These are phyloP conservation scores for Lepidurus arcticus DNA, from an alignment of 1,140 invertebrate species.

Conservation along the genomic window DNA sequence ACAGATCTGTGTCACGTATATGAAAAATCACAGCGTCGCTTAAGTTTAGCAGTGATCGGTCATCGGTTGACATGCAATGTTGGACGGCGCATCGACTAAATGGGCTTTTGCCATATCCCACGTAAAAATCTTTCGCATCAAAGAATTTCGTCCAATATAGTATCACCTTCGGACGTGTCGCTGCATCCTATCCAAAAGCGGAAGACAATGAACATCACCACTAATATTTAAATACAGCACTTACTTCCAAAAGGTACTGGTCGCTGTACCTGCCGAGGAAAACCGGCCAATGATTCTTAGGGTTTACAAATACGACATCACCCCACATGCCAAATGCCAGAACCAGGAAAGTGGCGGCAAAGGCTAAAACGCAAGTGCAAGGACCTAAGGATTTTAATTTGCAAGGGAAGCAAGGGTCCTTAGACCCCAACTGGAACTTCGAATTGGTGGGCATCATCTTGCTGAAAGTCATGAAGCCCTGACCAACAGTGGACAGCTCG, in stretches of 20 bases:
- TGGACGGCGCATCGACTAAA: background rate
- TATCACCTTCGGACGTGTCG: background rate
- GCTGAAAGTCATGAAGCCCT: background rate
- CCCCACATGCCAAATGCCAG: slow-evolving; percentile 8
- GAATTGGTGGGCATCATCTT: background rate
- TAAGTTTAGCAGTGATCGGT: slow-evolving; percentile 36
- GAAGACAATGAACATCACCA: background rate
- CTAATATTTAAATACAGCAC: background rate
- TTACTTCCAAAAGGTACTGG: background rate
- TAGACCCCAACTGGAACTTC: background rate
- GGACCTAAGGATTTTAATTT: background rate
- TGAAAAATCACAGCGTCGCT: slow-evolving; percentile 48
- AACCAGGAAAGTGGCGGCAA: background rate
- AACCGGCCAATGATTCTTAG: background rate
- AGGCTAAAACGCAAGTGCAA: background rate
- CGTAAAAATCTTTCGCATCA: slow-evolving; percentile 6
- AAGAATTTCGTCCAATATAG: slow-evolving; percentile 25
- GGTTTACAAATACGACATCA: background rate
- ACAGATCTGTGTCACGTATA: slow-evolving; percentile 31
- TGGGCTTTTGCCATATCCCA: slow-evolving; percentile 16
- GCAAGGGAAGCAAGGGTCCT: background rate
- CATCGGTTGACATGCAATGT: slow-evolving; percentile 12
- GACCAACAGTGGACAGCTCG: background rate
- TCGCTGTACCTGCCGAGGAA: background rate
- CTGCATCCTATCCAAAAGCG: background rate